These are phyloP conservation scores for Notarius quadriscutis DNA, from an alignment of 2,113 vertebrate species.

Conservation along the genomic window DNA sequence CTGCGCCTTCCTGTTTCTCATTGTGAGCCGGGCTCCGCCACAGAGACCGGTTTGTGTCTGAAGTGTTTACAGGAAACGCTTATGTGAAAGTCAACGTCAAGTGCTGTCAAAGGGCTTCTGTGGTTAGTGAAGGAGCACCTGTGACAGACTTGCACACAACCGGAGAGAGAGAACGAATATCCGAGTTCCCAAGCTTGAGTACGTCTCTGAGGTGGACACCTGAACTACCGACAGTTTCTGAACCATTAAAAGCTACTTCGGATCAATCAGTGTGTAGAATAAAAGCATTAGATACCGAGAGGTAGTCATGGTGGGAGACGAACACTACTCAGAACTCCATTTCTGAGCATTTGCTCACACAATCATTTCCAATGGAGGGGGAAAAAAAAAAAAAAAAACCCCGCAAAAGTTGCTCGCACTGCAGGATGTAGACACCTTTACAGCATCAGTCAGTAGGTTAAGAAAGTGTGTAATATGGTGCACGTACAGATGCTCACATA, in stretches of 20 bases:
- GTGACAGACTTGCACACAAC: neutral
- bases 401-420: neutral
- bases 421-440: neutral
- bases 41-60: slow-evolving; percentile 56
- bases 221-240: neutral
- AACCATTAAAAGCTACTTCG: neutral
- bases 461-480: neutral
- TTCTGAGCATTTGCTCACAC: neutral
- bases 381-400: neutral
- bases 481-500: neutral
- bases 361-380: neutral
- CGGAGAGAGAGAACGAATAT: slow-evolving; percentile 7
- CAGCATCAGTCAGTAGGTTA: neutral
- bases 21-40: slow-evolving; percentile 36
- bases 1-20: slow-evolving; percentile 41
- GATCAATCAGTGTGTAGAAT: neutral
- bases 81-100: slow-evolving; percentile 48
- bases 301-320: neutral
- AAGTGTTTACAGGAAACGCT: slow-evolving; percentile 68
- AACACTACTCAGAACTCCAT: neutral
- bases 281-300: neutral
- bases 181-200: neutral
- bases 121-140: slow-evolving; percentile 25
- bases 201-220: neutral
- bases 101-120: slow-evolving; percentile 16